Evolutionary conservation across 2,888 invertebrate genomes (phyloP), one percentile per base, ranked within the genome.

Genomic region (Spisula subtruncata): DNA sequence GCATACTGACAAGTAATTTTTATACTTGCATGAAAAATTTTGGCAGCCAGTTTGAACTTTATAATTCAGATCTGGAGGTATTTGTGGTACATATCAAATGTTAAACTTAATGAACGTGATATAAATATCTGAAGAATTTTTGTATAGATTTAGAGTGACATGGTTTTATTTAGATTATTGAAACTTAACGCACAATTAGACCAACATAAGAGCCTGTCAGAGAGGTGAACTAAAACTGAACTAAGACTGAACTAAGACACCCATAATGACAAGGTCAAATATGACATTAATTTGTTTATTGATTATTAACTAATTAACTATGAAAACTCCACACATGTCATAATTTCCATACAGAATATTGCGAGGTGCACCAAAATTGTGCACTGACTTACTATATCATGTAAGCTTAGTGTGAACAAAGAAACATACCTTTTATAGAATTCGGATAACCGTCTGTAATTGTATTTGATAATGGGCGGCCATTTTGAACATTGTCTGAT

Each of bases 401-500:
- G 51, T 51, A 51, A 51, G n/a, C 51, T 8, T 41, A 41, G 41
- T 41, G 16, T 51, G 6, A n/a, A 25, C 35, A 25, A 48, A 81
- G 51, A 29, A 51, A 51, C 54, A 54, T n/a, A 85, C 85, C 85
- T 85, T 85, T 79, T 32, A 85, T 54, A 54, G 79, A 35, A 29
- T 85, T 56, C 1, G 80, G 80, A 54, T 51, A 85, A 79, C 80
- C 79, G 35, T 79, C 60, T 41, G 41, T 85, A 14, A 80, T 16
- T 18, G 85, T 79, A 16, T 51, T 85, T 20, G 85, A 79, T 56
- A 56, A 80, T 35, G 54, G 54, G 25, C 80, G 54, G 80, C 80
- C 85, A 85, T 85, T 80, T 80, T 80, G 80, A n/a, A n/a, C 35
- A 54, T 35, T 80, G 29, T 85, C 54, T 35, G 54, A 20, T 85